Base-by-base conservation (phyloP, 2,888 invertebrate genomes). In the Plebejus anna region DNA sequence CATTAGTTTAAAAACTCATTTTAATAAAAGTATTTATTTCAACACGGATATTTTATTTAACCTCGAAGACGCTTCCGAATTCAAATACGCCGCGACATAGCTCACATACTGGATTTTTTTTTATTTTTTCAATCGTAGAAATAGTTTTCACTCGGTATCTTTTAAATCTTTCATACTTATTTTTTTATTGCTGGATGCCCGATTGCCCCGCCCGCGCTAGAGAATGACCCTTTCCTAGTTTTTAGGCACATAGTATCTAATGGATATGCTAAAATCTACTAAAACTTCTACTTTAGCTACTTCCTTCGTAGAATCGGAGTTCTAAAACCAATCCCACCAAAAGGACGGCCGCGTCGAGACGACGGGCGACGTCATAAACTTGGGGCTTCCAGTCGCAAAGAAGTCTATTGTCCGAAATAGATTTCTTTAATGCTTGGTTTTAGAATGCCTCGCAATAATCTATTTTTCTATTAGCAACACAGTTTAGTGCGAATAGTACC, bases 11-110 rank as follows among this genome's bases (percentile, higher is more conserved):
- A 84, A 88, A 89, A 88, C 87, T 90, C 90, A 89, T 90, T 87
- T 87, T 84, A 93, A 94, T 93, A 92, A 93, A 93, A 90, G 83
- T 89, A 91, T 91, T 92, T 90, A 90, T 90, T 90, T 89, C 83
- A 89, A 86, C 82, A 84, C 84, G 86, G 89, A 87, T 89, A 88
- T 92, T 93, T 92, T 89, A 91, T 92, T 92, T 90, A 80, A 79
- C 82, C 78, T 81, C 82, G 80, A 80, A 82, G 80, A 77, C 78
- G 82, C 80, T 82, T 81, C 78, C 79, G 78, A 81, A 78, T 78
- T 38, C 51, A 32, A 47, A 55, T 55, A 38, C 75, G 75, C 76
- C 87, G 88, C 88, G 88, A 81, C 83, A 85, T 88, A 88, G 94
- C 94, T 94, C 94, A 94, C 94, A 94, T 94, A 94, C 93, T 89